Conservation (phyloP, 1,140 invertebrate species). For the Drosophila elegans region DNA sequence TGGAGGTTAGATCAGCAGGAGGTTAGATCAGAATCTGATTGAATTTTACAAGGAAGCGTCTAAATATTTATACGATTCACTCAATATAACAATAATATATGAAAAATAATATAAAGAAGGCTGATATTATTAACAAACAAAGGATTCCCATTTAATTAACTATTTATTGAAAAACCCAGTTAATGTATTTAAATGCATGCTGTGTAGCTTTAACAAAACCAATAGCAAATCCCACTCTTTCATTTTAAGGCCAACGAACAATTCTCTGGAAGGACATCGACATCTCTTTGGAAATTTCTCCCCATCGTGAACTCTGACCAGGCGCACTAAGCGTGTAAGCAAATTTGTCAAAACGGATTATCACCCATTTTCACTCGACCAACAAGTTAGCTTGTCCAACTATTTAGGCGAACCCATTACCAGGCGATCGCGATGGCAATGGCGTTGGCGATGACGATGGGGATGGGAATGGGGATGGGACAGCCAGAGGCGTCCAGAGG, state of each 20-base stretch:
- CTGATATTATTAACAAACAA: too few relatives aligned
- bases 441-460: conserved; percentile 1
- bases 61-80: neutral
- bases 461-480: conserved; percentile 14
- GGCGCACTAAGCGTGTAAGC: conserved; percentile 68
- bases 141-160: too few relatives aligned
- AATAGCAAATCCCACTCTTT: neutral
- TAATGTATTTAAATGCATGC: neutral
- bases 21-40: too few relatives aligned
- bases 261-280: conserved; percentile 24
- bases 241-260: neutral
- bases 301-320: conserved; percentile 64
- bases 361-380: conserved; percentile 77
- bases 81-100: too few relatives aligned
- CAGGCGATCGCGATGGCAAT: conserved; percentile 39
- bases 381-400: conserved; percentile 59
- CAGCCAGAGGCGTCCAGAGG: neutral
- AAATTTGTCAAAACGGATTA: conserved; percentile 84
- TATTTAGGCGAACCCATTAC: conserved; percentile 82
- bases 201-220: too few relatives aligned
- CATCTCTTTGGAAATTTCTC: conserved; percentile 54
- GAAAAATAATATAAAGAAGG: too few relatives aligned
- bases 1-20: neutral
- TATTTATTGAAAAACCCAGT: too few relatives aligned
- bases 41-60: too few relatives aligned